These are phyloP conservation scores for Stenodera caucasica DNA, from an alignment of 2,888 invertebrate species.

Conservation along the genomic window DNA sequence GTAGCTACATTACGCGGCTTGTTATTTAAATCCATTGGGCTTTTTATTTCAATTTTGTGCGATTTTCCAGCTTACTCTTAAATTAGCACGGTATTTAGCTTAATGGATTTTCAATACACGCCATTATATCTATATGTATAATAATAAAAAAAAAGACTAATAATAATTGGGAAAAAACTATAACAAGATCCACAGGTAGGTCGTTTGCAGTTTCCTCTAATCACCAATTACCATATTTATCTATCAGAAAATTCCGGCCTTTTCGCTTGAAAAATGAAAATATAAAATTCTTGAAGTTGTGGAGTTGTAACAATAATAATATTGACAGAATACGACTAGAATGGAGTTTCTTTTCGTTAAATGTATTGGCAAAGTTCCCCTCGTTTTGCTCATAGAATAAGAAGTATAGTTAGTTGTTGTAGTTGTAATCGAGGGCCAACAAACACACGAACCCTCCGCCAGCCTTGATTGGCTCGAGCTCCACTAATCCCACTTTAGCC, in stretches of 20 bases:
- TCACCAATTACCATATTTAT: too few species aligned
- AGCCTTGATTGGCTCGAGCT: conserved; percentile 71
- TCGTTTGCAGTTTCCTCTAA: too few species aligned
- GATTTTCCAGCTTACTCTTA: conserved; percentile 52
- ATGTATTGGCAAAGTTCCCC: too few species aligned
- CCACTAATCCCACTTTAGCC: conserved; percentile 72
- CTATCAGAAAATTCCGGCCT: too few species aligned
- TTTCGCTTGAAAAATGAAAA: too few species aligned
- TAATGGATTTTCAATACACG: conserved; percentile 53
- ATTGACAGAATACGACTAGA: conserved; percentile 19
- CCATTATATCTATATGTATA: conserved; percentile 42
- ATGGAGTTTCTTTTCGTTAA: conserved; percentile 36
- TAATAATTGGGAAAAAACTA: conserved; percentile 6
- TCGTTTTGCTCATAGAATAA: conserved; percentile 24
- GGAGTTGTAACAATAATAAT: conserved; percentile 7
- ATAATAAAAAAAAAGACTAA: conserved; percentile 4
- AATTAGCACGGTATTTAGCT: conserved; percentile 53
- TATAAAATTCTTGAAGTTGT: too few species aligned
- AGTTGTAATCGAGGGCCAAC: conserved; percentile 37
- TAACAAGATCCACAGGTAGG: conserved; percentile 37
- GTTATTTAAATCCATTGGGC: conserved; percentile 51
- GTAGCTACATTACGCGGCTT: conserved; percentile 47
- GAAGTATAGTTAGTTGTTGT: too few species aligned
- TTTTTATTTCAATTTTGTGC: conserved; percentile 55
- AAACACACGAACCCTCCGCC: conserved; percentile 41